Percentiles rank a stretch among this genome's conserved stretches.
Conservation (phyloP, 2,888 invertebrate genomes). For the Tenthredo livida region DNA sequence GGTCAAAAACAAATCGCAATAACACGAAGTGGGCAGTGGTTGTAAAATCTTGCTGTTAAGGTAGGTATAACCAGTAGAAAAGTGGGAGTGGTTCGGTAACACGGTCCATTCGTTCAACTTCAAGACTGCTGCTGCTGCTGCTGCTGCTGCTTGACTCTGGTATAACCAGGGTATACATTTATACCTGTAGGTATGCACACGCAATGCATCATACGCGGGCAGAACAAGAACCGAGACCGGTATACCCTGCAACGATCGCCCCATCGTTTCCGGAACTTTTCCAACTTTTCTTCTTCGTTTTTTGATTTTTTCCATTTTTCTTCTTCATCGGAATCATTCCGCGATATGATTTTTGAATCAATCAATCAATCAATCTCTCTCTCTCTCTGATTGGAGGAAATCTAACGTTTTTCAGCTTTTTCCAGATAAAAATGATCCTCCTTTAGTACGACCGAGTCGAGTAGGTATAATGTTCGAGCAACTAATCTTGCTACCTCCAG, state of each 20-base stretch:
- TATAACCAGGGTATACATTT: constrained; percentile 17
- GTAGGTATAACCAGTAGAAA: background rate
- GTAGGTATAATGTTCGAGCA: constrained; percentile 60
- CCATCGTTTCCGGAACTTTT: constrained; percentile 7
- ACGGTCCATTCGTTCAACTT: constrained; percentile 43
- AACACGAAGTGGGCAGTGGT: constrained; percentile 47
- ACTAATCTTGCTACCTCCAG: constrained; percentile 68
- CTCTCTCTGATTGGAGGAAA: too few relatives aligned
- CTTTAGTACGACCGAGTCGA: background rate
- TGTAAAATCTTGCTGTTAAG: constrained; percentile 18
- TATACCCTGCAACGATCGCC: constrained; percentile 7
- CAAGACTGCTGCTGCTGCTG: background rate
- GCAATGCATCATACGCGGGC: constrained; percentile 26
- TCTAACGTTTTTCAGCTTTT: background rate
- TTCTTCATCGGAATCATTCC: background rate
- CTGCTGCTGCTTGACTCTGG: background rate
- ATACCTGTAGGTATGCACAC: constrained; percentile 15
- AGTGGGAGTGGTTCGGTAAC: constrained; percentile 50
- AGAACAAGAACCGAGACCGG: background rate
- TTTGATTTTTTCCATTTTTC: background rate
- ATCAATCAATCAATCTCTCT: background rate
- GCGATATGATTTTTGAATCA: background rate
- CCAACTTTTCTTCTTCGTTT: background rate
- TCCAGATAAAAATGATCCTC: background rate
- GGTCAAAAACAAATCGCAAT: constrained; percentile 48